Evolutionary conservation across 92 coral and sea anemone genomes (phyloP).

Genomic region (Bergia sp.): DNA sequence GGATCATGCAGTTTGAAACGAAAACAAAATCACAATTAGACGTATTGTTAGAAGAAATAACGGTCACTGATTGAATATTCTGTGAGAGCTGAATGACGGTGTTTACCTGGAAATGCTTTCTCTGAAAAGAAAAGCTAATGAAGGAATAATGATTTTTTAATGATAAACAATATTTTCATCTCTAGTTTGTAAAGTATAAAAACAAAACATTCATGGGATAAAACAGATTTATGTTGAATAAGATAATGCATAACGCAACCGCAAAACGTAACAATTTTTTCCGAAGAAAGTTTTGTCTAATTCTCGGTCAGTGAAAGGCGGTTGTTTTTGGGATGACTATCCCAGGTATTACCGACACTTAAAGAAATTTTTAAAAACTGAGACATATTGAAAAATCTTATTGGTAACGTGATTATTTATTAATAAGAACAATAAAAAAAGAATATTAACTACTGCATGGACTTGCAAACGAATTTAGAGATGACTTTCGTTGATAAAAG

Average conservation of each 20-base stretch:
- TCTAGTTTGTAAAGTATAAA: neutral
- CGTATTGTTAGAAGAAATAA: conserved; percentile 10
- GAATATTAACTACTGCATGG: neutral
- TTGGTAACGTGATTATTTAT: conserved; percentile 8
- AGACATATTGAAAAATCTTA: neutral
- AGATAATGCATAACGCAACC: neutral
- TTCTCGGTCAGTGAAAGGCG: neutral
- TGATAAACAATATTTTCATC: neutral
- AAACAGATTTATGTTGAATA: neutral
- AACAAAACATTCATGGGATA: conserved; percentile 4
- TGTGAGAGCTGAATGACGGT: neutral
- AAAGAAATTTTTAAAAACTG: neutral
- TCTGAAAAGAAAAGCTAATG: neutral
- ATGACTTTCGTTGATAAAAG: neutral
- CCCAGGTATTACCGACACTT: neutral
- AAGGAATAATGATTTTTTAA: conserved; percentile 7
- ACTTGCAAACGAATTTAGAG: neutral
- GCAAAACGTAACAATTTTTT: neutral
- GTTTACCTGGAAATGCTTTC: neutral
- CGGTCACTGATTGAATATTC: conserved; percentile 4
- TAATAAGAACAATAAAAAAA: neutral
- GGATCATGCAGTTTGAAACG: conserved; percentile 9
- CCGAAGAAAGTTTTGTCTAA: conserved; percentile 18
- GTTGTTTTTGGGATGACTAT: neutral
- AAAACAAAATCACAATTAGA: neutral